Base-by-base conservation (phyloP, 2,113 vertebrate species). In the Triplophysa dalaica region DNA sequence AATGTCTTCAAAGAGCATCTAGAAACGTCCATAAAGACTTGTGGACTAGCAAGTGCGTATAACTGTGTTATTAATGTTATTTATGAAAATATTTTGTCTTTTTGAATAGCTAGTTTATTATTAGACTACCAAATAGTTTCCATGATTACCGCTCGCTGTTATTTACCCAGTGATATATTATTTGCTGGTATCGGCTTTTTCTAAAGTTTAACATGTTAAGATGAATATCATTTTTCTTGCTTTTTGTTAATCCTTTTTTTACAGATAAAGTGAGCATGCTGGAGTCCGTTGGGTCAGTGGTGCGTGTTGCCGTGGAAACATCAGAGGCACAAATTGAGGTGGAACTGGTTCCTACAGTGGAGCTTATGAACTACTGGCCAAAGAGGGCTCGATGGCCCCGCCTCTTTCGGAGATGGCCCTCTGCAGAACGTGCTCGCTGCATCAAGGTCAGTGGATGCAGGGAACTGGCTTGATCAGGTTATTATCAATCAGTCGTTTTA, bases 361-460 rank as follows among this genome's bases (percentile, higher is more conserved):
- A 95, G 85, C 91, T 95, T 69, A 93, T 93, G 82, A 92, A 91
- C 7, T 84, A 84, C 86, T 94, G 94, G 94, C 90, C 93, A 0
- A 82, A 89, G 83, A 95, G 91, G 82, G 90, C 92, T 68, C 88
- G 24, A 2, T 95, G 93, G 94, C 92, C 94, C 43, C 85, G 89
- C 4, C 93, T 94, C 56, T 87, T 93, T 75, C 91, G 87, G 78
- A 89, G 82, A 21, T 94, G 94, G 94, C 94, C 94, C 45, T 90
- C 92, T 54, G 85, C 84, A 24, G 92, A 93, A 50, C 89, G 87
- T 77, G 91, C 90, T 48, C 87, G 88, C 14, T 93, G 93, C 56
- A 74, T 93, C 81, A 95, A 96, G 95, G 95, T 94, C 38, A 77
- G 45, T n/a, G 21, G 60, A 1, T 70, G 3, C 11, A 24, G 17